Percentiles rank a stretch among this genome's conserved stretches.
These are phyloP conservation scores for Rhyacophila evoluta DNA, from an alignment of 2,888 invertebrate genomes.

Conservation along the genomic window DNA sequence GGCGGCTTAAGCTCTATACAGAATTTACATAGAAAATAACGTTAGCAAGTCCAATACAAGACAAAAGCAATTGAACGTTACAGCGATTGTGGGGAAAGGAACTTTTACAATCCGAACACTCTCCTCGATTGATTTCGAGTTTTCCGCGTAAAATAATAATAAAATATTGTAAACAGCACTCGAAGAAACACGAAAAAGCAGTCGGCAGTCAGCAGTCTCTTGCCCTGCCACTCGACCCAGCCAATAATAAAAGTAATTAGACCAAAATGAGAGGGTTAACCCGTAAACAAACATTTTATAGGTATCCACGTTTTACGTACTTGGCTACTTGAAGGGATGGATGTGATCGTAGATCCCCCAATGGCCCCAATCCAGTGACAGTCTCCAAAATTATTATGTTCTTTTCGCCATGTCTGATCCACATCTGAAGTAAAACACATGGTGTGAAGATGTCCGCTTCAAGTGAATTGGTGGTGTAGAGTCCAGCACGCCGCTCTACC, in stretches of 20 bases:
- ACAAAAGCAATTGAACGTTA: neutral
- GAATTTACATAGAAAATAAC: neutral
- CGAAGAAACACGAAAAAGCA: neutral
- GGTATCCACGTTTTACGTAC: neutral
- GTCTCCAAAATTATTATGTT: too few relatives aligned
- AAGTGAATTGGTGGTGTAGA: too few relatives aligned
- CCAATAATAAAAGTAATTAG: constrained; percentile 22
- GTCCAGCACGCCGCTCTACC: too few relatives aligned
- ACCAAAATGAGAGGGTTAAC: constrained; percentile 24
- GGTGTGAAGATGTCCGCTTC: too few relatives aligned
- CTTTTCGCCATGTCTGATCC: too few relatives aligned
- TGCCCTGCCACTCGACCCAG: constrained; percentile 7
- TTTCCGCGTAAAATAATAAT: constrained; percentile 18
- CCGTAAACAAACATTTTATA: constrained; percentile 18
- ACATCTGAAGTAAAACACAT: too few relatives aligned
- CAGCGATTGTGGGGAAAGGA: neutral
- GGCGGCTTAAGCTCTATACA: neutral
- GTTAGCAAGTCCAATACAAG: neutral
- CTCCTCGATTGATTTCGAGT: neutral
- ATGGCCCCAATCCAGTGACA: neutral
- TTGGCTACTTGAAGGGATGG: neutral
- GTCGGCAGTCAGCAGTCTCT: neutral
- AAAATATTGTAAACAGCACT: constrained; percentile 22
- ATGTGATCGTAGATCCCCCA: neutral
- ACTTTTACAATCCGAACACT: constrained; percentile 9